phyloP scores from a whole-genome alignment of 2,888 invertebrate genomes.

The Tridacna gigas region DNA sequence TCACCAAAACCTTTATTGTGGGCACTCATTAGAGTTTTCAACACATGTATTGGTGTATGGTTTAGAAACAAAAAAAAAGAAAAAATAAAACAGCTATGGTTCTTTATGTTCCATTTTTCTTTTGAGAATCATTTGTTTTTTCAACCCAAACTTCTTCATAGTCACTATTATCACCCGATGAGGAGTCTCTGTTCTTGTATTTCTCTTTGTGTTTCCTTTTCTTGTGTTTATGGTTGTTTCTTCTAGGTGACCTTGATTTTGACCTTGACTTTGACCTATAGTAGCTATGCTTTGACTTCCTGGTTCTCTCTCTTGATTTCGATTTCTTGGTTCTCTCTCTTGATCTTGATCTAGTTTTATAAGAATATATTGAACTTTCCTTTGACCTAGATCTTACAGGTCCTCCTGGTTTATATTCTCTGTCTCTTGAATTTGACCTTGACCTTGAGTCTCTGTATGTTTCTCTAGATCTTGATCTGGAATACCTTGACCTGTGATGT shows the following conservation, averaged over 20 bases:
- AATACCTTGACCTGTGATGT: constrained; percentile 17
- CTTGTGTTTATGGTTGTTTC: constrained; percentile 26
- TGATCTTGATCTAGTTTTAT: constrained; percentile 22
- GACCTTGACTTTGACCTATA: constrained; percentile 32
- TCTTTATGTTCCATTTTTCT: not conserved
- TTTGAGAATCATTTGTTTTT: constrained; percentile 6
- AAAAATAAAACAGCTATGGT: too few species aligned
- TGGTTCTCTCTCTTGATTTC: constrained; percentile 2
- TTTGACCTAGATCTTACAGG: constrained; percentile 29
- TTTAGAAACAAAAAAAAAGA: too few species aligned
- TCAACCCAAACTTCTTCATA: constrained; percentile 35
- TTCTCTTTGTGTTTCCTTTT: constrained; percentile 22
- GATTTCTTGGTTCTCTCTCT: not conserved
- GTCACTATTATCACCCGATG: constrained; percentile 6
- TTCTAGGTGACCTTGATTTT: constrained; percentile 25
- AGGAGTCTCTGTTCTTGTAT: constrained; percentile 20
- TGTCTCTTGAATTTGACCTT: constrained; percentile 33
- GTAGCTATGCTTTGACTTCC: not conserved
- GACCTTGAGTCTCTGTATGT: constrained; percentile 37
- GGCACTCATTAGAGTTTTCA: too few species aligned
- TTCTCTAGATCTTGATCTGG: constrained; percentile 32
- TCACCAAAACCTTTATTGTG: too few species aligned
- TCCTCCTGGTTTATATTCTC: not conserved
- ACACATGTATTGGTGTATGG: too few species aligned
- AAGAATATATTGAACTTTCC: not conserved